Base-by-base conservation (phyloP, 1,140 invertebrate species). In the Nephila pilipes region DNA sequence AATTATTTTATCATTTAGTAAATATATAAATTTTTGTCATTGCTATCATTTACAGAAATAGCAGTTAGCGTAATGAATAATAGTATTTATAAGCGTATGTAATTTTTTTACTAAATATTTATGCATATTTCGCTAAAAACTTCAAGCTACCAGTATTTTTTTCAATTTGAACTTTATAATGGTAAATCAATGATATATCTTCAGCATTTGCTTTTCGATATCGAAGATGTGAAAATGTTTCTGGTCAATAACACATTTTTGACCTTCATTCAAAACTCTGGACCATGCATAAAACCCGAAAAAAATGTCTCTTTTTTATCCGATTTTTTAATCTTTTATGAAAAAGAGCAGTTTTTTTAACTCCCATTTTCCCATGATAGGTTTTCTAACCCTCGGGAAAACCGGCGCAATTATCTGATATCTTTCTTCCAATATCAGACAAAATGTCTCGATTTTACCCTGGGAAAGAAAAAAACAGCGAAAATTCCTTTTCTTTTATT, bases 401-500 rank as follows among this genome's bases (percentile, higher is more conserved):
- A 12, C 54, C 36, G 89, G 57, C 29, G 79, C 89, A 91, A 91
- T 91, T 91, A 91, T 91, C 89, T 91, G 89, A 91, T 91, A 91
- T 91, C 89, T 79, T 46, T 38, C 80, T 91, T 18, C 65, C 89
- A 79, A 83, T 91, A 91, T 91, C 89, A 91, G 79, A 91, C 89
- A 91, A 91, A 91, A 91, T 91, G 89, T 91, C 89, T 91, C 89
- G 89, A 91, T 91, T 91, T 54, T 58, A 32, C n/a, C 36, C 38
- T 20, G n/a, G 87, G 46, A 36, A 89, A 75, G n/a, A 89, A 87
- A 87, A 46, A 46, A 57, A 55, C 10, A 1, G 46, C 58, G 22
- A 46, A 46, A 89, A 63, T 83, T 90, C 63, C 38, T 55, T 89
- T 89, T 89, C n/a, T 89, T 75, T 57, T 91, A 46, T 63, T 75